phyloP scores from a whole-genome alignment of 2,888 invertebrate species.

The Hydrotaea cyrtoneurina region DNA sequence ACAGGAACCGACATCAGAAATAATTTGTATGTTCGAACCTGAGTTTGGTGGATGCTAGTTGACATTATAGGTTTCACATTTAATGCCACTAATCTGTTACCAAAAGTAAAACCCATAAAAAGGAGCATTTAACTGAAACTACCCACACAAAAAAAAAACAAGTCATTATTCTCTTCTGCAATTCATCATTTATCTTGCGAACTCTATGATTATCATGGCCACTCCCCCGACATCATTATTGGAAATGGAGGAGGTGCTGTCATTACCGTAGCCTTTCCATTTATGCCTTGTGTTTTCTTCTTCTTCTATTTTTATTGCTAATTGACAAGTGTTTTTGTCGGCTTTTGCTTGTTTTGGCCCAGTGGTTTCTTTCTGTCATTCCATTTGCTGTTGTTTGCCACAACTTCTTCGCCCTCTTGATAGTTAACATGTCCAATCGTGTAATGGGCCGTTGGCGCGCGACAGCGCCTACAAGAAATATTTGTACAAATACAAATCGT shows the following conservation, averaged over 20 bases:
- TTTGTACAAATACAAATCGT: conserved; percentile 30
- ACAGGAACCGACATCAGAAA: too few species aligned
- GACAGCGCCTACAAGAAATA: background rate
- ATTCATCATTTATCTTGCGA: background rate
- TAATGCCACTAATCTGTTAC: too few species aligned
- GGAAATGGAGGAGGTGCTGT: background rate
- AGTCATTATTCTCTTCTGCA: background rate
- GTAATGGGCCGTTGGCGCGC: background rate
- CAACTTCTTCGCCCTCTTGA: background rate
- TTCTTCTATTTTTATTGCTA: conserved; percentile 7
- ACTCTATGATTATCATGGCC: background rate
- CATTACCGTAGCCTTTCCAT: background rate
- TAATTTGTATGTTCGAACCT: too few species aligned
- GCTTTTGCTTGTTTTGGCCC: background rate
- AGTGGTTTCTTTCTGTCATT: conserved; percentile 9
- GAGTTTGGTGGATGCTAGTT: too few species aligned
- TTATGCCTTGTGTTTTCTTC: background rate
- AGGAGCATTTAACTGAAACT: too few species aligned
- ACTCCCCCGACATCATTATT: background rate
- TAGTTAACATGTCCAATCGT: conserved; percentile 29
- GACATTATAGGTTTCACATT: too few species aligned
- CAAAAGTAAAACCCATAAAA: too few species aligned
- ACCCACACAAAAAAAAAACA: background rate
- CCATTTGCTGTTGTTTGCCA: background rate
- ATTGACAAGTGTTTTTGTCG: conserved; percentile 55